phyloP scores from a whole-genome alignment of 2,113 vertebrate species.

The Manacus vitellinus region DNA sequence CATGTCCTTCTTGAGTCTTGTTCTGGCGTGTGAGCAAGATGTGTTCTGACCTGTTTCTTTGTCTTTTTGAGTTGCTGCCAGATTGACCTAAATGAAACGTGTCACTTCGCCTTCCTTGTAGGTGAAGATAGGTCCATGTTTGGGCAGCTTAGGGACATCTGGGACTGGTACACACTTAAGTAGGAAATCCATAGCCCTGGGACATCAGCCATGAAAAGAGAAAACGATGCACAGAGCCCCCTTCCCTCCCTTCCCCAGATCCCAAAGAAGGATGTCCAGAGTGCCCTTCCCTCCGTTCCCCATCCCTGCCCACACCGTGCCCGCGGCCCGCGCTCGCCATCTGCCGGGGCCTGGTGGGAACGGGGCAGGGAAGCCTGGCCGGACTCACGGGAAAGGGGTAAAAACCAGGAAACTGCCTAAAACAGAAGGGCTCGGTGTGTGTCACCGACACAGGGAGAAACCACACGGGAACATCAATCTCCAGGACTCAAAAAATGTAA shows the following conservation, averaged over 20 bases:
- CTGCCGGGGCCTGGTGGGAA: not conserved
- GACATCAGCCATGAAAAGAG: not conserved
- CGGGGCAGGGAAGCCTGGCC: not conserved
- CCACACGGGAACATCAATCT: not conserved
- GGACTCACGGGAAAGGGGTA: rapidly evolving
- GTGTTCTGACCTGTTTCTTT: not conserved
- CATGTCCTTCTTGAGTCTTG: not conserved
- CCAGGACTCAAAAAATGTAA: not conserved
- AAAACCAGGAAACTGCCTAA: not conserved
- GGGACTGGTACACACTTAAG: not conserved
- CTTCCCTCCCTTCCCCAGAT: not conserved
- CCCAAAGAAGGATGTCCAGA: not conserved
- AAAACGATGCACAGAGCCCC: not conserved
- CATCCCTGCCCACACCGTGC: no score
- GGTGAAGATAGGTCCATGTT: not conserved
- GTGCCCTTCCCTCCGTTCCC: not conserved
- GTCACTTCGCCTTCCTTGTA: not conserved
- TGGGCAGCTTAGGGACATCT: not conserved
- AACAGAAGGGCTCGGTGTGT: not conserved
- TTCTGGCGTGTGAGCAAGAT: not conserved
- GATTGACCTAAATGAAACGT: not conserved
- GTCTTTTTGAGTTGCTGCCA: not conserved
- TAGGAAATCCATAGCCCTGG: not conserved
- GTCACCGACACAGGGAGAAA: not conserved
- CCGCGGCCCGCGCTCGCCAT: not conserved